A percentile compares a stretch with the other conserved stretches of the same genome.
Conservation (phyloP, 2,113 vertebrate genomes). For the Gobius niger region DNA sequence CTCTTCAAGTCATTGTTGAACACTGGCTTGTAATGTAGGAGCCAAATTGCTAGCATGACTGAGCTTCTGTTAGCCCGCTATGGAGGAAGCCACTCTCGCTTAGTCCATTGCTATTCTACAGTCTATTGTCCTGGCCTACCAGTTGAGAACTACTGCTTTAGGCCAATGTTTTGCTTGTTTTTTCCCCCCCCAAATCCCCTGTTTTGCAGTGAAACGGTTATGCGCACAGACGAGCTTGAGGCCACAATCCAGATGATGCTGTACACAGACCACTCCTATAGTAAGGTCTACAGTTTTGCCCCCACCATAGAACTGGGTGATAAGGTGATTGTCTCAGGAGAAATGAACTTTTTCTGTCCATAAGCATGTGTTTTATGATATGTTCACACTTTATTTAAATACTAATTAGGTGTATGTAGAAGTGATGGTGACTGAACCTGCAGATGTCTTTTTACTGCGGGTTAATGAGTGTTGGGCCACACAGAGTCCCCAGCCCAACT, state of each 20-base stretch:
- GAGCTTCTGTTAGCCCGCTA: too few relatives aligned
- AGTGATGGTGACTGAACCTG: conserved; percentile 62
- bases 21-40: too few relatives aligned
- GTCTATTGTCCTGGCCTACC: too few relatives aligned
- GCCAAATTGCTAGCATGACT: too few relatives aligned
- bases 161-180: not conserved
- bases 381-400: not conserved
- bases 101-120: too few relatives aligned
- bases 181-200: not conserved
- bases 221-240: conserved; percentile 62
- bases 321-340: conserved; percentile 37
- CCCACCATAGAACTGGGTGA: conserved; percentile 70
- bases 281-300: conserved; percentile 37
- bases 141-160: too few relatives aligned
- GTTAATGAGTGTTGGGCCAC: conserved; percentile 76
- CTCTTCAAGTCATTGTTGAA: too few relatives aligned
- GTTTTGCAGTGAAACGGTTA: conserved; percentile 49
- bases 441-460: conserved; percentile 67
- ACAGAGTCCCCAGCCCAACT: conserved; percentile 45
- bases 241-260: conserved; percentile 68
- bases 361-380: not conserved
- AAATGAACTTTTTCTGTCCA: not conserved
- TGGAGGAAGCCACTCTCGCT: too few relatives aligned
- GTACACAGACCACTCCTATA: conserved; percentile 66
- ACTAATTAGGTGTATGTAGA: conserved; percentile 68